A percentile compares a stretch with the other conserved stretches of the same genome.
Conservation (phyloP, 2,113 vertebrate species). For the Carlito syrichta region DNA sequence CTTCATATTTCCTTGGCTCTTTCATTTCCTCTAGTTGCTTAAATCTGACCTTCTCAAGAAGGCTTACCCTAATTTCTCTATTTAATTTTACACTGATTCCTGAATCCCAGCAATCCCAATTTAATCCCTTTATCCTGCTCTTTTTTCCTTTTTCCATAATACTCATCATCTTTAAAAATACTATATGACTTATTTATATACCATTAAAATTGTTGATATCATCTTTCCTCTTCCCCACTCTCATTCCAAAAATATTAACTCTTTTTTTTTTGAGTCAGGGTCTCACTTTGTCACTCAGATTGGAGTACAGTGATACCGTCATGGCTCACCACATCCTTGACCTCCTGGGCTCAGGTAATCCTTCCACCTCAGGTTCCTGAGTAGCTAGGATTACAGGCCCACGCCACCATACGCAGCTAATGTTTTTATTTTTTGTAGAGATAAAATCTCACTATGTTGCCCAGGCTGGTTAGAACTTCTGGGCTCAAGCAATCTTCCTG, state of each 20-base stretch:
- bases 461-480: too few relatives aligned
- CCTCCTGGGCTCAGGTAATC: too few relatives aligned
- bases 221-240: neutral
- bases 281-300: too few relatives aligned
- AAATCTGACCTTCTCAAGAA: neutral
- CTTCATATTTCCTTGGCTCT: neutral
- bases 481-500: too few relatives aligned
- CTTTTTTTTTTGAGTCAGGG: too few relatives aligned
- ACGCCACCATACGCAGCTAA: too few relatives aligned
- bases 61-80: neutral
- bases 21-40: neutral
- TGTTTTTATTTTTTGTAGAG: too few relatives aligned
- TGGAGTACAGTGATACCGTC: too few relatives aligned
- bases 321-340: too few relatives aligned
- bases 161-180: conserved; percentile 29
- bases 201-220: neutral
- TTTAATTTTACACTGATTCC: conserved; percentile 1
- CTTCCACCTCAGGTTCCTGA: too few relatives aligned
- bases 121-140: neutral
- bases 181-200: neutral
- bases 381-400: too few relatives aligned
- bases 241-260: conserved; percentile 8
- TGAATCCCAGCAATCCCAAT: neutral
- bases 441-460: too few relatives aligned
- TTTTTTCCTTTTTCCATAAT: conserved; percentile 28